Percentiles rank a stretch among this genome's conserved stretches.
phyloP scores from a whole-genome alignment of 2,888 invertebrate genomes.

The Chymomyza amoena region DNA sequence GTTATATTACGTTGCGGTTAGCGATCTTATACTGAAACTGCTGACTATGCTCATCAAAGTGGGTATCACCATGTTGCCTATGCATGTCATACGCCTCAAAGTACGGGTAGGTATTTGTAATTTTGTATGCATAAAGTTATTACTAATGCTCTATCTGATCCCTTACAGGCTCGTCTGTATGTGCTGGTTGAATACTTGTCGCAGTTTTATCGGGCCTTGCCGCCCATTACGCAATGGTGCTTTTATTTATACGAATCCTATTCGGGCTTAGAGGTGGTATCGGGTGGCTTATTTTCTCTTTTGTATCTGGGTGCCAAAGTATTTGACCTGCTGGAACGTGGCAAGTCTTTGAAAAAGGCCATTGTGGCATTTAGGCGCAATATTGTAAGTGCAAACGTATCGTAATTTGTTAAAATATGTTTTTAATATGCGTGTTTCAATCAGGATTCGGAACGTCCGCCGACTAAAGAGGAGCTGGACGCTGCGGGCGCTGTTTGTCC shows the following conservation, averaged over 20 bases:
- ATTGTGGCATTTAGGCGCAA: conserved; percentile 87
- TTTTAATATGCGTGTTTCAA: conserved; percentile 20
- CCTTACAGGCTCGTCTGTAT: conserved; percentile 90
- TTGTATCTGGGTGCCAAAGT: conserved; percentile 90
- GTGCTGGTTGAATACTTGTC: conserved; percentile 90
- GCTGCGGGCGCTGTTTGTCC: conserved; percentile 91
- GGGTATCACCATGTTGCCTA: conserved; percentile 87
- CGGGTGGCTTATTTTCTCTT: conserved; percentile 88
- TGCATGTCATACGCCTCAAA: conserved; percentile 85
- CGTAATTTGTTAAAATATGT: background rate
- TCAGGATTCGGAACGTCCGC: conserved; percentile 90
- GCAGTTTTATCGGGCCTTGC: conserved; percentile 89
- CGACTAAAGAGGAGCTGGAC: conserved; percentile 88
- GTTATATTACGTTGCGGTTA: conserved; percentile 90
- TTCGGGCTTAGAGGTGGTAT: conserved; percentile 87
- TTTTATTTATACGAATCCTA: conserved; percentile 90
- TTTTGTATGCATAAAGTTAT: background rate
- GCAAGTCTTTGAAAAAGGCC: conserved; percentile 85
- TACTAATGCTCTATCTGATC: background rate
- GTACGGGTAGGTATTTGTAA: conserved; percentile 84
- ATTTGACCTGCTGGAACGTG: conserved; percentile 84
- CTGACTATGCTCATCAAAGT: conserved; percentile 90
- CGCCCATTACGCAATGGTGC: conserved; percentile 92
- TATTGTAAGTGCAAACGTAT: conserved; percentile 81
- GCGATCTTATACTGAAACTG: conserved; percentile 91